Evolutionary conservation across 2,888 invertebrate genomes (phyloP), one percentile per base, ranked within the genome.

Genomic region (Troides aeacus): DNA sequence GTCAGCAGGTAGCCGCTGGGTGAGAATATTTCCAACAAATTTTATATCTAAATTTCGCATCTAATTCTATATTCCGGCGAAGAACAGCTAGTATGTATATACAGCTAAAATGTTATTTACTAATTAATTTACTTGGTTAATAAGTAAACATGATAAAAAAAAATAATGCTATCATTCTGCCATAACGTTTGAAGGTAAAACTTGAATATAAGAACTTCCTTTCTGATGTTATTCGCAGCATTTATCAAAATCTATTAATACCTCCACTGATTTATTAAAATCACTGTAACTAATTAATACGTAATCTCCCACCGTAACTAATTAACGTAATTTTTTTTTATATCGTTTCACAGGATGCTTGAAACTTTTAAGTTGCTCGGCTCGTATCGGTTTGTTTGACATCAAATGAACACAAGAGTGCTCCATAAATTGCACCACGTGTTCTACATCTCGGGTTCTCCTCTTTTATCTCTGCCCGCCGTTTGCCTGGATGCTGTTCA

Each of bases 381-480:
- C 23, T 53, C 46, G 36, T 53, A 50, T 53, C 61, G 6, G 39
- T 21, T n/a, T 53, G 53, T 66, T 53, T 21, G 50, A 66, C 53
- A 53, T 66, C 61, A 66, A 66, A 61, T 66, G 53, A 36, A 58
- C 58, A 59, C 46, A 53, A 36, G 50, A 53, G 15, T 53, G 23
- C 50, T 5, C 53, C 60, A 61, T 66, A 66, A 66, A 66, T 66
- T 61, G 53, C 60, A 61, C 60, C 60, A 66, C 53, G 53, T 66
- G 66, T 66, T 66, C 61, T 46, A 23, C 60, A 66, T 66, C 61
- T 59, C 60, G 18, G 30, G 50, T 36, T n/a, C 60, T 53, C 30
- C 61, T 53, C 66, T 66, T 66, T 66, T 66, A 66, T 61, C 66
- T 66, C 53, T 66, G 30, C 24, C 53, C 60, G 66, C 36, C 53